Evolutionary conservation across 1,140 invertebrate species (phyloP).

Genomic region (Aphelinus atriplicis): DNA sequence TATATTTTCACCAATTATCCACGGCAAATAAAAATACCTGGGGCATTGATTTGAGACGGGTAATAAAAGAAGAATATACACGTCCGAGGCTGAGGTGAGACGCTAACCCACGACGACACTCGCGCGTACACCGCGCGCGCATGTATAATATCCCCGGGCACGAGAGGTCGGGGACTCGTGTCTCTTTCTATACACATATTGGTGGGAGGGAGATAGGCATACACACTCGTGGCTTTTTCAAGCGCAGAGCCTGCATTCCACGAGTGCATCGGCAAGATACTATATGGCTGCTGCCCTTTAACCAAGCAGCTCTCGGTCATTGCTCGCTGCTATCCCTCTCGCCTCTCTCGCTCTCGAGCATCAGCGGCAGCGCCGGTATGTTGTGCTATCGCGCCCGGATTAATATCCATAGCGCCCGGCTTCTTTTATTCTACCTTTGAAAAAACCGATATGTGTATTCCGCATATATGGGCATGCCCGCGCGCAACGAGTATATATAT

Average conservation of each 20-base stretch:
- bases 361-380: too few species aligned
- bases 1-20: too few species aligned
- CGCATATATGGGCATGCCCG: not conserved
- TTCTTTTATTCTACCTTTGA: not conserved
- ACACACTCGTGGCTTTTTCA: constrained; percentile 18
- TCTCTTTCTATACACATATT: too few species aligned
- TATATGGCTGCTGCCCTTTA: constrained; percentile 9
- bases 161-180: too few species aligned
- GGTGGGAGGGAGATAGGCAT: too few species aligned
- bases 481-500: not conserved
- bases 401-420: not conserved
- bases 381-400: constrained; percentile 5
- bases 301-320: constrained; percentile 22
- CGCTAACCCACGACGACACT: too few species aligned
- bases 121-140: too few species aligned
- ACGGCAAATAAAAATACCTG: too few species aligned
- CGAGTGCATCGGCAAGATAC: not conserved
- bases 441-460: not conserved
- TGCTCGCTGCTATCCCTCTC: not conserved
- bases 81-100: too few species aligned
- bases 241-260: constrained; percentile 23
- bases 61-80: too few species aligned
- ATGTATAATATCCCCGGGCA: too few species aligned
- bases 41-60: too few species aligned
- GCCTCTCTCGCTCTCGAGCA: not conserved